Percentiles rank a stretch among this genome's conserved stretches.
Evolutionary conservation across 2,113 vertebrate species (phyloP).

Genomic region (Grammomys surdaster): DNA sequence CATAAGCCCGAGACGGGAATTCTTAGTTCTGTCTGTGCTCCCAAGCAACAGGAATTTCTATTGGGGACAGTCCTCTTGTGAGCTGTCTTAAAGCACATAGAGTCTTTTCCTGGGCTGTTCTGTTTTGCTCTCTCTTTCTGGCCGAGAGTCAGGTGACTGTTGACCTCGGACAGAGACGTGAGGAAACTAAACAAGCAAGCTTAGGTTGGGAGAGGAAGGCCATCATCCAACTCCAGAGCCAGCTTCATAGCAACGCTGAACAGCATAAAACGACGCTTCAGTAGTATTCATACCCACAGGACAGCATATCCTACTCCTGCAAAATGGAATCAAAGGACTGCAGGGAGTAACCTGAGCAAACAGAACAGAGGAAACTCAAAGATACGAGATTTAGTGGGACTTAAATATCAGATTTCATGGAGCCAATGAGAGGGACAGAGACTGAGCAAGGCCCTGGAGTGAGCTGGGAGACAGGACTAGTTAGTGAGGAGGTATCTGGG

Average conservation of each 20-base stretch:
- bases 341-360: background rate
- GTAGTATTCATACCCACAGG: background rate
- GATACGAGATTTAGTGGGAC: background rate
- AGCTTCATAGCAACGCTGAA: background rate
- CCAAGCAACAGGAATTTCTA: background rate
- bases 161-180: background rate
- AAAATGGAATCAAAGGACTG: background rate
- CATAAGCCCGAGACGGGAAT: background rate
- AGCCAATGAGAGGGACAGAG: background rate
- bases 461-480: background rate
- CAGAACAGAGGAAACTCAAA: background rate
- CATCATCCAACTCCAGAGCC: background rate
- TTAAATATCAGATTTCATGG: background rate
- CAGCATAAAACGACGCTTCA: background rate
- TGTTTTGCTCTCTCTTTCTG: background rate
- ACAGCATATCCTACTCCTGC: background rate
- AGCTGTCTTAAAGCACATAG: background rate
- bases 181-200: background rate
- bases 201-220: background rate
- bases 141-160: background rate
- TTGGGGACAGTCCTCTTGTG: background rate
- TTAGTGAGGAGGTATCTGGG: no score
- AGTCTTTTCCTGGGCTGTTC: background rate
- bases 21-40: background rate
- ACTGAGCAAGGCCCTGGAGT: background rate